Base-by-base conservation (phyloP, 2,797 vertebrate genomes). In the Poecilia wingei region DNA sequence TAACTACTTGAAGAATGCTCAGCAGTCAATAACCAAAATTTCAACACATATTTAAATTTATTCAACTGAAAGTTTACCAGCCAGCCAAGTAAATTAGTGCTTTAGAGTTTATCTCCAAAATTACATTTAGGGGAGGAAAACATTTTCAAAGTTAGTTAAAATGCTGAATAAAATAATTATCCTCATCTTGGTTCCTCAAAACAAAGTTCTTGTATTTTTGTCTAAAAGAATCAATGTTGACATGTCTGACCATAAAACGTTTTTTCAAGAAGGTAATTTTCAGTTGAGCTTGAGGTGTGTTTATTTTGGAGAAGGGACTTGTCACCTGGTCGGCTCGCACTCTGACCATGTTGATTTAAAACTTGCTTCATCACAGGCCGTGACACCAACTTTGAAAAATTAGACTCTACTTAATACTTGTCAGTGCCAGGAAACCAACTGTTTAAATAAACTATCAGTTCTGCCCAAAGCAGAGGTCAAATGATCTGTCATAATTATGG, bases 331-430 rank as follows among this genome's bases (percentile, higher is more conserved):
- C 8, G 0, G 33, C 31, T 18, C 16, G 3, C 18, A 22, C 39
- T 69, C 2, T 10, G 39, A 5, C 20, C 6, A 0, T 13, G 4
- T 69, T 25, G 20, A 43, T 43, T 5, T 69, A 25, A 69, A 6
- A 43, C 22, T n/a, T 39, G 61, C 33, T 9, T 39, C 8, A 39
- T 31, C 2, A 18, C 20, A 3, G 61, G 8, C 7, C 3, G 39
- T 43, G 66, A 43, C 20, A 69, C 18, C 61, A 69, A 10, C 22
- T 43, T 69, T 69, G 66, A 43, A 69, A 69, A 69, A 43, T 69
- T 43, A 12, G 36, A 69, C 61, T 39, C 16, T 69, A 20, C 8
- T 69, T 6, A 13, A 68, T 41, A 13, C 1, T 41, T 69, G 66
- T 43, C 36, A 12, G 64, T 68, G 3, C 0, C 39, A 68, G 36